Base-by-base conservation (phyloP, 1,140 invertebrate genomes). In the Scylla paramamosain region DNA sequence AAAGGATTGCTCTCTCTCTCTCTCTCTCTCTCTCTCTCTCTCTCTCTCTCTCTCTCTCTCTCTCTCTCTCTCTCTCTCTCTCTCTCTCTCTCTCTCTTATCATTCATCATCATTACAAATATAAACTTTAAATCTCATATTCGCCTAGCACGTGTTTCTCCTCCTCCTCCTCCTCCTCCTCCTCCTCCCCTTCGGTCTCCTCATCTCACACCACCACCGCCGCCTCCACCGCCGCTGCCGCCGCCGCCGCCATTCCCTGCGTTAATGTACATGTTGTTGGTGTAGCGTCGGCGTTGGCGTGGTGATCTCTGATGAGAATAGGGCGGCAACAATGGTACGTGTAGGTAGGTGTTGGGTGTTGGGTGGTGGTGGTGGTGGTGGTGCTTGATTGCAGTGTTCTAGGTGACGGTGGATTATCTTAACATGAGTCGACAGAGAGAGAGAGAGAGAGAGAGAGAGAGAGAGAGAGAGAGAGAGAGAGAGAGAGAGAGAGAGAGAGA, bases 291-390 rank as follows among this genome's bases (percentile, higher is more conserved):
- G 67, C 25, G n/a, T 77, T 77, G 67, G 67, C 20, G 67, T 25
- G 16, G 67, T 77, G 67, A 77, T 77, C 67, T 77, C 20, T 77
- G 67, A 77, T 77, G 67, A 77, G 67, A 77, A 77, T 77, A 77
- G 67, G 67, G 67, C 1, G 67, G 67, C 16, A 7, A 77, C 67
- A 77, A 77, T 77, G 20, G 67, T 6, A n/a, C 67, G 67, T 77
- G n/a, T 77, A 77, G n/a, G n/a, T n/a, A 39, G 67, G 8, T 77
- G 67, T 12, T 59, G 52, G 52, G 52, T 59, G 52, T 12, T 59
- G 67, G 67, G 67, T n/a, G 67, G 67, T n/a, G 67, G 67, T 67
- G 59, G 59, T 67, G 59, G 59, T 77, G 67, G 67, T n/a, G 67
- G 67, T 77, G 67, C 12, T 77, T 77, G 25, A 77, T 77, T 77